phyloP scores from a whole-genome alignment of 2,888 invertebrate species.

The Fissipunctia ypsillon region DNA sequence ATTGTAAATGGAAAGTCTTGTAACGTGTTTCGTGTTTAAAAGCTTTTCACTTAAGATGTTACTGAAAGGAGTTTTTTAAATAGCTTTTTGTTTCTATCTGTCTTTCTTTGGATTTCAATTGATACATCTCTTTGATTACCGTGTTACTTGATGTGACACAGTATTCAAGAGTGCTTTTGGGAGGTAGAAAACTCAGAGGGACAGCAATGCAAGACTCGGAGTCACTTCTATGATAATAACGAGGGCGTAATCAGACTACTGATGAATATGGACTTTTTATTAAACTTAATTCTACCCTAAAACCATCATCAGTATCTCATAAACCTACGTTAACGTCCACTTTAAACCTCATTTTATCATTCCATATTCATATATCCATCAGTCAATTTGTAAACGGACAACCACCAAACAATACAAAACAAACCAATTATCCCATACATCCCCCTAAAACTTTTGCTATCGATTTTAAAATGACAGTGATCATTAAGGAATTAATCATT shows the following conservation, averaged over 20 bases:
- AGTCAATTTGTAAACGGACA: conserved; percentile 20
- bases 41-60: conserved; percentile 47
- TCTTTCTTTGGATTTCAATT: conserved; percentile 16
- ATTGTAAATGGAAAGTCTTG: conserved; percentile 39
- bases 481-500: conserved; percentile 61
- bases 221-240: not conserved
- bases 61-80: conserved; percentile 19
- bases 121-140: conserved; percentile 6
- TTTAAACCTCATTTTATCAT: not conserved
- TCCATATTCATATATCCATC: conserved; percentile 9
- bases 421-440: conserved; percentile 40
- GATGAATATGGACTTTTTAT: not conserved
- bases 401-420: conserved; percentile 35
- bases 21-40: conserved; percentile 39
- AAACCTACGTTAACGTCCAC: not conserved
- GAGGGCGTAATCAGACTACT: not conserved
- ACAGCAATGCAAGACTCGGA: not conserved
- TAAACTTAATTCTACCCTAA: not conserved
- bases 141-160: not conserved
- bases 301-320: not conserved
- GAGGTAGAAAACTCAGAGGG: not conserved
- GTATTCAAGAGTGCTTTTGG: too few species aligned
- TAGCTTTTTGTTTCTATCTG: conserved; percentile 13
- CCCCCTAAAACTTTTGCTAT: conserved; percentile 48
- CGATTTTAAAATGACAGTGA: conserved; percentile 65